A percentile compares a stretch with the other conserved stretches of the same genome.
Conservation (phyloP, 2,113 vertebrate species). For the Lonchura striata region DNA sequence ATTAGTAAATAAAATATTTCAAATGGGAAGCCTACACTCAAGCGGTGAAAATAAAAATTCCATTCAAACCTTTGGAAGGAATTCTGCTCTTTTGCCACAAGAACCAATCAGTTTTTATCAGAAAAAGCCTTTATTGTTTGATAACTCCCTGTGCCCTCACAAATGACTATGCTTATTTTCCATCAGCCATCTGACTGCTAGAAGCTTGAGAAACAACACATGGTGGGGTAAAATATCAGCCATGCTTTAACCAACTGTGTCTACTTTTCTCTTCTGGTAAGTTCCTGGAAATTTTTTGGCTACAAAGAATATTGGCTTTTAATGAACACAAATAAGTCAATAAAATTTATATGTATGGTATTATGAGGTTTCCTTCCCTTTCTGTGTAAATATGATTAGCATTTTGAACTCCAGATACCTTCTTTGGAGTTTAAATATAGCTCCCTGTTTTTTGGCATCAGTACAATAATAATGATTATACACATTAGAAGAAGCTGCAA, state of each 20-base stretch:
- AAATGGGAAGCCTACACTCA: not conserved
- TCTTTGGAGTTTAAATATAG: constrained; percentile 1
- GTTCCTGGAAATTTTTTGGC: not conserved
- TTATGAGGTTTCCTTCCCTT: not conserved
- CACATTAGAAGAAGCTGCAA: not conserved
- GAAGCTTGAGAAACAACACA: constrained; percentile 27
- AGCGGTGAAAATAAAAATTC: not conserved
- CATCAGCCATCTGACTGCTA: not conserved
- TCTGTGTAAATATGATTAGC: not conserved
- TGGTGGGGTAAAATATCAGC: not conserved
- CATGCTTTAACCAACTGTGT: not conserved
- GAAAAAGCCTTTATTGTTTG: not conserved
- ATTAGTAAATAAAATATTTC: not conserved
- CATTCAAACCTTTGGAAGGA: not conserved
- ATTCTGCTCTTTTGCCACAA: not conserved
- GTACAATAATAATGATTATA: not conserved
- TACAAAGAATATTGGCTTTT: not conserved
- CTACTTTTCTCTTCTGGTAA: not conserved
- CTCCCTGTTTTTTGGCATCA: not conserved
- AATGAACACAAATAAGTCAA: constrained; percentile 18
- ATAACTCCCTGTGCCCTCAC: not conserved
- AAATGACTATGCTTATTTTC: not conserved
- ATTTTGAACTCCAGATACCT: not conserved
- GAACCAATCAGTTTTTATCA: not conserved
- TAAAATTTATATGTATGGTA: not conserved